These are phyloP conservation scores for Strigamia transsilvanica DNA, from an alignment of 2,888 invertebrate genomes.

Conservation along the genomic window DNA sequence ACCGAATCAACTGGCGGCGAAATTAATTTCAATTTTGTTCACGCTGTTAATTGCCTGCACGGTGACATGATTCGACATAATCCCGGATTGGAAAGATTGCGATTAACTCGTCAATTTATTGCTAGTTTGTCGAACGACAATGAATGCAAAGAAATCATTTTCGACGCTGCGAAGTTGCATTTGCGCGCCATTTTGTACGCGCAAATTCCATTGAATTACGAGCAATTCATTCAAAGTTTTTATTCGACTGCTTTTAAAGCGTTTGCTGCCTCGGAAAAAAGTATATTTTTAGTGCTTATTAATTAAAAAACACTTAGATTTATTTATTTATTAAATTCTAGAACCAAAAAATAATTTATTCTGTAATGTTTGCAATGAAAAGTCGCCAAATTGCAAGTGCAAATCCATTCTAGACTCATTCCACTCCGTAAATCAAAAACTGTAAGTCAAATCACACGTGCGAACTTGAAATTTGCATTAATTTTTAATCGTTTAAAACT, in stretches of 20 bases:
- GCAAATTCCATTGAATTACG: conserved; percentile 41
- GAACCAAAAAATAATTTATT: not conserved
- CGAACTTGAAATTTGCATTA: conserved; percentile 3
- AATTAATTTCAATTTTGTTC: not conserved
- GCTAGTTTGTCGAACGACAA: not conserved
- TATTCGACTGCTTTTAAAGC: conserved; percentile 32
- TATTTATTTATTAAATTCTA: not conserved
- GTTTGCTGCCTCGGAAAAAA: not conserved
- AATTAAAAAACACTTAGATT: not conserved
- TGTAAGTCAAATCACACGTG: conserved; percentile 58
- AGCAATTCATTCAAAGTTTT: conserved; percentile 23
- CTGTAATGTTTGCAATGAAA: conserved; percentile 31
- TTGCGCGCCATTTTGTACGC: conserved; percentile 42
- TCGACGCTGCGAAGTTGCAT: conserved; percentile 21
- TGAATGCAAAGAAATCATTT: not conserved
- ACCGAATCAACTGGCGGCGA: not conserved
- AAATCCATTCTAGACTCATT: conserved; percentile 75
- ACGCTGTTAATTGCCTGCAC: not conserved
- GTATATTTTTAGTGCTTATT: not conserved
- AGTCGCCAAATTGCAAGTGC: conserved; percentile 69
- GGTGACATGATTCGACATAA: not conserved
- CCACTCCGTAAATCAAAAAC: conserved; percentile 77
- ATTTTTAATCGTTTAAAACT: conserved; percentile 51
- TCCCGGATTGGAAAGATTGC: conserved; percentile 10
- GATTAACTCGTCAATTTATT: conserved; percentile 26